Conservation (phyloP, 2,888 invertebrate species). For the Meteorus colon region DNA sequence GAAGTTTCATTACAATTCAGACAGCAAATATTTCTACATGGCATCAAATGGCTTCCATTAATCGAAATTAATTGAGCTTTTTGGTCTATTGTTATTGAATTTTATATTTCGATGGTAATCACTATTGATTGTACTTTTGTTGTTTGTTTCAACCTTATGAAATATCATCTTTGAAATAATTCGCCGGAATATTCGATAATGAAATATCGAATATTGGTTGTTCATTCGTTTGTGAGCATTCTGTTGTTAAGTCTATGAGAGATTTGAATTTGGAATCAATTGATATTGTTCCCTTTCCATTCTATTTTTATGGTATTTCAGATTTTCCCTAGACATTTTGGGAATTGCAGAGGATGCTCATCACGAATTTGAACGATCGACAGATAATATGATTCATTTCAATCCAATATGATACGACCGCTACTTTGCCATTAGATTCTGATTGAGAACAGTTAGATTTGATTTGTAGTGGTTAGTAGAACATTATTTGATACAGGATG, state of each 20-base stretch:
- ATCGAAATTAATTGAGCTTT: neutral
- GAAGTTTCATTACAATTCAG: neutral
- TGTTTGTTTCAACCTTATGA: neutral
- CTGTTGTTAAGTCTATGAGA: neutral
- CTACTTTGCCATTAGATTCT: no score
- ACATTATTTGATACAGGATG: no score
- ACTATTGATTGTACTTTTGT: neutral
- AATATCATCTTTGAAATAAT: neutral
- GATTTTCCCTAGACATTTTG: no score
- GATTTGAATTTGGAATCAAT: no score
- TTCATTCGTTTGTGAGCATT: neutral
- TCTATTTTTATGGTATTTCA: no score
- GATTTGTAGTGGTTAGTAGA: no score
- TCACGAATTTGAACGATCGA: no score
- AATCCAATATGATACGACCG: no score
- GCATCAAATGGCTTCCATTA: neutral
- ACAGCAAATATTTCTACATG: neutral
- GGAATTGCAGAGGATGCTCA: no score
- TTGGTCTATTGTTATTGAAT: neutral
- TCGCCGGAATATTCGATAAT: neutral
- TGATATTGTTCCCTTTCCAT: no score
- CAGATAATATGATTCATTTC: no score
- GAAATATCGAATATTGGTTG: neutral
- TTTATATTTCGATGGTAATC: neutral
- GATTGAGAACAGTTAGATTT: no score